These are phyloP conservation scores for Diarsia mendica DNA, from an alignment of 2,888 invertebrate genomes.

Conservation along the genomic window DNA sequence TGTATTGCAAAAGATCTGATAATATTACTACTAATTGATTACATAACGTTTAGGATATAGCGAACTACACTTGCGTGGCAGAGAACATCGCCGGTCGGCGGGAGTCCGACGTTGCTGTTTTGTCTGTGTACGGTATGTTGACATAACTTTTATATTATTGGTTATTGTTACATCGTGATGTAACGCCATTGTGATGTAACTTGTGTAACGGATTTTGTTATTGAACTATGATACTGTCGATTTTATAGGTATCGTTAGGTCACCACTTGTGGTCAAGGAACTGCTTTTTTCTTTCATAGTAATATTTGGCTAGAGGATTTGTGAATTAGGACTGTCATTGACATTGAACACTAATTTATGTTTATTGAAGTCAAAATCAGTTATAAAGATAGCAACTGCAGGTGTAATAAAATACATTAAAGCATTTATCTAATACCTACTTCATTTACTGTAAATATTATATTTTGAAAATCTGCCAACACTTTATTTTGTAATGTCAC, in stretches of 20 bases:
- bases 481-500: neutral
- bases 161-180: conserved; percentile 20
- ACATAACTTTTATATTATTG: conserved; percentile 50
- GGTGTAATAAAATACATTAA: neutral
- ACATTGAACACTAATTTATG: neutral
- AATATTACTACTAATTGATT: neutral
- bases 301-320: neutral
- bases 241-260: neutral
- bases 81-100: conserved; percentile 97
- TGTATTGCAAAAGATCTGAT: neutral
- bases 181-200: conserved; percentile 36
- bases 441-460: neutral
- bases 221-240: neutral
- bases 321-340: neutral
- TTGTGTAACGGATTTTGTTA: conserved; percentile 23
- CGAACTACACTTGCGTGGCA: conserved; percentile 98
- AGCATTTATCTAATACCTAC: neutral
- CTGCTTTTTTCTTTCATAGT: neutral
- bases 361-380: neutral
- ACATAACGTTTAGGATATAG: conserved; percentile 92
- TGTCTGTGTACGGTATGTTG: conserved; percentile 97
- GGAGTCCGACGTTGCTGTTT: conserved; percentile 95
- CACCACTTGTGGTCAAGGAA: neutral
- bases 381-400: neutral
- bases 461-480: neutral